Base-by-base conservation (phyloP, 1,140 invertebrate genomes). In the Calosoma granatense region DNA sequence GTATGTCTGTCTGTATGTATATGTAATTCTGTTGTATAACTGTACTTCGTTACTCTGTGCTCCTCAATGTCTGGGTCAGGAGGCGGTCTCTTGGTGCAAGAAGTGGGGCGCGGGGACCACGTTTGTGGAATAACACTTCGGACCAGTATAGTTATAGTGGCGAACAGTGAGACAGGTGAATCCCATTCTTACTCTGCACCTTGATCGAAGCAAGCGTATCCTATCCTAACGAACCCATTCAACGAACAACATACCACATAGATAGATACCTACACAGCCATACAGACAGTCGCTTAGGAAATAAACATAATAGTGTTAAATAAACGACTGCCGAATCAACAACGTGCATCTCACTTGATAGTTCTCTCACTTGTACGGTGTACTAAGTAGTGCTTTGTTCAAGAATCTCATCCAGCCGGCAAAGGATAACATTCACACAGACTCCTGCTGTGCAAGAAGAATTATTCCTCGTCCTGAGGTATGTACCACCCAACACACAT, bases 111-210 rank as follows among this genome's bases (percentile, higher is more conserved):
- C 21, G 20, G 19, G 11, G 43, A 17, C 19, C 55, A 55, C 52
- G 56, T 51, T 51, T 20, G 36, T 43, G 22, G 23, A 53, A 57
- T 22, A n/a, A n/a, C 17, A 51, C 20, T 43, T 19, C 21, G 39
- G 64, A 66, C 65, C 65, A 63, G 65, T 47, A 47, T 47, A 12
- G 69, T 69, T 72, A 67, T 74, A 74, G 70, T 74, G 64, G 63
- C 73, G 67, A 70, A 74, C 70, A 70, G 73, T 72, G 66, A 68
- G 72, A 78, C 77, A 78, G 76, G 76, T 78, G 76, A 71, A 75
- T 74, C 69, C 72, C 75, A 77, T 76, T 78, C 76, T 67, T 47
- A 17, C 41, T 47, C 41, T 47, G 41, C 41, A 9, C 17, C 9
- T 47, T 68, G 69, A 66, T 70, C 67, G 56, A 68, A 67, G 65